Evolutionary conservation across 2,113 vertebrate genomes (phyloP), one percentile per base, ranked within the genome.

Genomic region (Chaetops frenatus): DNA sequence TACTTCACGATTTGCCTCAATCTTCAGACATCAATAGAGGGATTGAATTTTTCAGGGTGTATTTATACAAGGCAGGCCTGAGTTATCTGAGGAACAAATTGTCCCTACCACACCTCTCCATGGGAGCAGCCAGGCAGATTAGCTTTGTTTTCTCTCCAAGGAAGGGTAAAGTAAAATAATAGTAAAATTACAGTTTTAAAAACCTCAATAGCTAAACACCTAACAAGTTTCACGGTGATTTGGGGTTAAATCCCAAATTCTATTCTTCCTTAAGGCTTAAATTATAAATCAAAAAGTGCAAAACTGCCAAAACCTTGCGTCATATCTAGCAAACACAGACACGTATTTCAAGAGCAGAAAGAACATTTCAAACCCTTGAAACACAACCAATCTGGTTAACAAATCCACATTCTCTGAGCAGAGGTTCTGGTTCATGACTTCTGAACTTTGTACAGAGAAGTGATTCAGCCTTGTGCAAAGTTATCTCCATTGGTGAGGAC

Each of bases 361-460:
- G 54, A 80, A 88, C 70, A 88, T 72, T 95, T 90, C 70, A 88
- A 65, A 45, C 25, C 48, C 79, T n/a, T 91, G 74, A 93, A 92
- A 90, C 48, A 72, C 40, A 87, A 94, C 28, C 40, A 72, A 17
- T 53, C 54, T 88, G 45, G 38, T 69, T 82, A 83, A 72, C 54
- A 94, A 90, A 61, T 1, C 3, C 31, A 40, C 40, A 15, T 53
- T 90, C 79, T 51, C 76, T 10, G 35, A 65, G 71, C 76, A 94
- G 82, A 71, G 64, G 40, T 86, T 88, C 71, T 53, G 27, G 62
- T 65, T 88, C 48, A 7, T 27, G 72, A 83, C 76, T 66, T 70
- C 42, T 88, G 85, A 81, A 69, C 71, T 88, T 54, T 2, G 7
- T 10, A 58, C 22, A 1, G 1, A 70, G 64, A 90, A 62, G 40